Conservation (phyloP, 2,888 invertebrate genomes). For the Eumacrocentrus americanus region DNA sequence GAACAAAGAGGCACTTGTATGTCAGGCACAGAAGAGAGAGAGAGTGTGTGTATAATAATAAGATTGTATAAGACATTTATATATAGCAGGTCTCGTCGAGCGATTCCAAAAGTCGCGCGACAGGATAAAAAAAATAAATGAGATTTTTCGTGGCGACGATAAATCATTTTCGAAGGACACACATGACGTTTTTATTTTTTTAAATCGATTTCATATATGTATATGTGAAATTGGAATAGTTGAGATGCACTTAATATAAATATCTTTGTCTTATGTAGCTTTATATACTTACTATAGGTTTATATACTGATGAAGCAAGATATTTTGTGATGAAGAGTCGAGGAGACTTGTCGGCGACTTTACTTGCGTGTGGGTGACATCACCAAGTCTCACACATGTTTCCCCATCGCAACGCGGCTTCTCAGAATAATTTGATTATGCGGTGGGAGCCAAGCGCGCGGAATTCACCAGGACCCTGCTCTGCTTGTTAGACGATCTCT, state of each 20-base stretch:
- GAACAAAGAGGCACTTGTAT: no score
- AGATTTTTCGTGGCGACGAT: constrained; percentile 7
- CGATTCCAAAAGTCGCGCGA: constrained; percentile 14
- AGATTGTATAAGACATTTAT: not conserved
- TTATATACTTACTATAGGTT: not conserved
- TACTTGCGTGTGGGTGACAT: constrained; percentile 41
- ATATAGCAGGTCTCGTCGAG: constrained; percentile 1
- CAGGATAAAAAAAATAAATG: constrained; percentile 2
- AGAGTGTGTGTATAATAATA: constrained; percentile 1
- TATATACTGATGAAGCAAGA: not conserved
- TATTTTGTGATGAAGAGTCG: constrained; percentile 3
- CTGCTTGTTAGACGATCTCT: constrained; percentile 38
- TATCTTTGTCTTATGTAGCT: not conserved
- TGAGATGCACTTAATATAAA: constrained; percentile 1
- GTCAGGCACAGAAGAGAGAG: not conserved
- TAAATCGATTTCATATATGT: constrained; percentile 4
- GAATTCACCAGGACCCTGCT: constrained; percentile 42
- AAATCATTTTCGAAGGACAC: constrained; percentile 23
- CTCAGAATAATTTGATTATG: constrained; percentile 55
- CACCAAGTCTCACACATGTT: constrained; percentile 46
- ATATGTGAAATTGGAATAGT: constrained; percentile 2
- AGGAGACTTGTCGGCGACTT: constrained; percentile 25
- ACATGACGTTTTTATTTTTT: constrained; percentile 6
- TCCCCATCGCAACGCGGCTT: constrained; percentile 37
- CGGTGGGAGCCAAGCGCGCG: constrained; percentile 42